A percentile compares a stretch with the other conserved stretches of the same genome.
These are phyloP conservation scores for Achatina immaculata DNA, from an alignment of 1,140 invertebrate genomes.

Conservation along the genomic window DNA sequence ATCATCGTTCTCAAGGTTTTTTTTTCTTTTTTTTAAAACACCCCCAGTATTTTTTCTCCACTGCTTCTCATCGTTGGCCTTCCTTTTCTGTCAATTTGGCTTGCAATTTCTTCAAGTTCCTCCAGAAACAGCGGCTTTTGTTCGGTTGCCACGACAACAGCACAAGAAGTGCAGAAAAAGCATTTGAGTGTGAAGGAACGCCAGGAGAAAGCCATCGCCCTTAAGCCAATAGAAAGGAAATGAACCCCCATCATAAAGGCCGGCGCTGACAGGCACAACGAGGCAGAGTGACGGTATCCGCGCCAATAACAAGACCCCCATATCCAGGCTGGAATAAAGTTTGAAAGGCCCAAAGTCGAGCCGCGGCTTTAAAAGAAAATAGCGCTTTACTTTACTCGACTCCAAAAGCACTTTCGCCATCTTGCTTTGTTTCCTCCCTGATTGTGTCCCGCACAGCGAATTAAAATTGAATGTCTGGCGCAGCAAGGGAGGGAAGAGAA, in stretches of 20 bases:
- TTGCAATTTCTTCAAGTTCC: slow-evolving; percentile 14
- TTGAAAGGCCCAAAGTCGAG: slow-evolving; percentile 12
- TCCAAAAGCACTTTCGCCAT: slow-evolving; percentile 15
- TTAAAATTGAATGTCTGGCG: slow-evolving; percentile 26
- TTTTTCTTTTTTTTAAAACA: too few relatives aligned
- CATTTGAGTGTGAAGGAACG: slow-evolving; percentile 21
- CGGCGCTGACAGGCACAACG: slow-evolving; percentile 14
- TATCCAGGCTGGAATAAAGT: slow-evolving; percentile 20
- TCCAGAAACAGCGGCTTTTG: slow-evolving; percentile 23
- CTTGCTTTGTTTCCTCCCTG: slow-evolving; percentile 4
- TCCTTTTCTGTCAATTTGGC: slow-evolving; percentile 12
- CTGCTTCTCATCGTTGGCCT: neutral
- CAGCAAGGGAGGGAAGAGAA: neutral
- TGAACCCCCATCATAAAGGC: slow-evolving; percentile 26
- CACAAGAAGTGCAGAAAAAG: slow-evolving; percentile 27
- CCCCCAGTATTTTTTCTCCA: neutral
- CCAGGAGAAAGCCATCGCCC: slow-evolving; percentile 13
- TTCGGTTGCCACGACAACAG: slow-evolving; percentile 25
- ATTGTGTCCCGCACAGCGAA: slow-evolving; percentile 20
- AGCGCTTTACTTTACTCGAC: slow-evolving; percentile 2
- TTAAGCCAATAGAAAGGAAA: slow-evolving; percentile 22
- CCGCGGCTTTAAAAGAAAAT: slow-evolving; percentile 11
- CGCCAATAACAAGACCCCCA: slow-evolving; percentile 22
- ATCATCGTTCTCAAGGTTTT: neutral
- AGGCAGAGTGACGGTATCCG: slow-evolving; percentile 14